phyloP scores from a whole-genome alignment of 2,888 invertebrate species.

The Eupithecia vulgata region DNA sequence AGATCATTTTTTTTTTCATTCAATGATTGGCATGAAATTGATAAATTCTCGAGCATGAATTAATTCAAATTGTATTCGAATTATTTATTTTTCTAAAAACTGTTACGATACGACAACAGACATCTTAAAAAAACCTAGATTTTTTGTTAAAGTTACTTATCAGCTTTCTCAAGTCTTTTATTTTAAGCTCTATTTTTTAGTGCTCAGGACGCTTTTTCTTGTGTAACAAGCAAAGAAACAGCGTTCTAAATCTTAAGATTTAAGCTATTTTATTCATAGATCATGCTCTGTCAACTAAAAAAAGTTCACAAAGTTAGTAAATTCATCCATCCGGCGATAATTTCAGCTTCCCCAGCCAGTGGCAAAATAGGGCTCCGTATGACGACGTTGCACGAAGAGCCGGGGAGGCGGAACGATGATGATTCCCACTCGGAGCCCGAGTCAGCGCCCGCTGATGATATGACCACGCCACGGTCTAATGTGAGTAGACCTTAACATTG shows the following conservation, averaged over 20 bases:
- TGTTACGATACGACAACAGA: not conserved
- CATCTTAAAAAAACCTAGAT: not conserved
- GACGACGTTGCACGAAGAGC: constrained; percentile 96
- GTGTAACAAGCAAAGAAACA: not conserved
- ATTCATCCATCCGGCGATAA: not conserved
- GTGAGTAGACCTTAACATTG: constrained; percentile 52
- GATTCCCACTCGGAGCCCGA: constrained; percentile 82
- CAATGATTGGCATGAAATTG: constrained; percentile 40
- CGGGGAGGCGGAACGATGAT: constrained; percentile 77
- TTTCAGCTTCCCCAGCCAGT: constrained; percentile 91
- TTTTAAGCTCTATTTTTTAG: not conserved
- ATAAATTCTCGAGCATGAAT: constrained; percentile 34
- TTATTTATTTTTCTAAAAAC: not conserved
- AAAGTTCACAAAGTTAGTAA: not conserved
- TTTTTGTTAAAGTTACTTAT: not conserved
- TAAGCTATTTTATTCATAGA: constrained; percentile 1
- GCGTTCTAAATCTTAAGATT: not conserved
- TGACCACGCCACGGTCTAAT: constrained; percentile 70
- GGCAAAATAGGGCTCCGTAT: constrained; percentile 93
- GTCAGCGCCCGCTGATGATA: constrained; percentile 69
- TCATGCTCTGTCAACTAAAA: not conserved
- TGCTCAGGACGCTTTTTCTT: not conserved
- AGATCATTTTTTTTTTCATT: constrained; percentile 25
- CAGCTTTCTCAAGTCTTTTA: not conserved
- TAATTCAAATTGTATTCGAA: not conserved